A percentile compares a stretch with the other conserved stretches of the same genome.
These are phyloP conservation scores for Furnarius figulus DNA, from an alignment of 2,113 vertebrate genomes.

Conservation along the genomic window DNA sequence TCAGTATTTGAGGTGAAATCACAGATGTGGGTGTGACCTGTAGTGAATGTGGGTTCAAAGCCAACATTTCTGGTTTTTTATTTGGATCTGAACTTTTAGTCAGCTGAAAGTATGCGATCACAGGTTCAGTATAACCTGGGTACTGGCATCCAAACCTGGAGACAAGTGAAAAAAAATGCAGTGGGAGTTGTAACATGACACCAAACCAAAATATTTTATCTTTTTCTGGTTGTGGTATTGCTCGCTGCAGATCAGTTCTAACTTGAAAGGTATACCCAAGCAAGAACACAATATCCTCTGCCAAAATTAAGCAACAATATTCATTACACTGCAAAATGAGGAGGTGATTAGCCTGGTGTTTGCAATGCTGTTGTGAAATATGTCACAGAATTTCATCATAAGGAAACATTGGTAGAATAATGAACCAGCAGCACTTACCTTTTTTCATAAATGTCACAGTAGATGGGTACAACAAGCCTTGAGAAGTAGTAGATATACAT, in stretches of 20 bases:
- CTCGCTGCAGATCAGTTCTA: not conserved
- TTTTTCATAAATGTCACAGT: not conserved
- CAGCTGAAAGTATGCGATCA: not conserved
- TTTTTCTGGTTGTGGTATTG: not conserved
- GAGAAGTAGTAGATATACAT: not conserved
- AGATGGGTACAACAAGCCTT: not conserved
- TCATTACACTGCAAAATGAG: not conserved
- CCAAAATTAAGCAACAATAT: not conserved
- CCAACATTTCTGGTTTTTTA: not conserved
- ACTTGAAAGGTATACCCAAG: not conserved
- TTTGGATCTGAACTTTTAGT: not conserved
- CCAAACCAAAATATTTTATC: not conserved
- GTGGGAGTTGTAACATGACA: not conserved
- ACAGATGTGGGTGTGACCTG: not conserved
- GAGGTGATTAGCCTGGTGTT: not conserved
- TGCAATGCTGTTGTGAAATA: not conserved
- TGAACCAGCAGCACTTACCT: not conserved
- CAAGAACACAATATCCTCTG: not conserved
- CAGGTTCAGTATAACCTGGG: not conserved
- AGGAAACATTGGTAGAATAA: not conserved
- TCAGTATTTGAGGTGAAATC: not conserved
- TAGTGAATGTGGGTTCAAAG: fast-evolving
- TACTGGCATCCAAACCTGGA: not conserved
- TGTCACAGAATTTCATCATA: not conserved
- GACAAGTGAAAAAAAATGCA: not conserved